A percentile compares a stretch with the other conserved stretches of the same genome.
Evolutionary conservation across 2,797 vertebrate genomes (phyloP).

Genomic region (Gorsachius magnificus): DNA sequence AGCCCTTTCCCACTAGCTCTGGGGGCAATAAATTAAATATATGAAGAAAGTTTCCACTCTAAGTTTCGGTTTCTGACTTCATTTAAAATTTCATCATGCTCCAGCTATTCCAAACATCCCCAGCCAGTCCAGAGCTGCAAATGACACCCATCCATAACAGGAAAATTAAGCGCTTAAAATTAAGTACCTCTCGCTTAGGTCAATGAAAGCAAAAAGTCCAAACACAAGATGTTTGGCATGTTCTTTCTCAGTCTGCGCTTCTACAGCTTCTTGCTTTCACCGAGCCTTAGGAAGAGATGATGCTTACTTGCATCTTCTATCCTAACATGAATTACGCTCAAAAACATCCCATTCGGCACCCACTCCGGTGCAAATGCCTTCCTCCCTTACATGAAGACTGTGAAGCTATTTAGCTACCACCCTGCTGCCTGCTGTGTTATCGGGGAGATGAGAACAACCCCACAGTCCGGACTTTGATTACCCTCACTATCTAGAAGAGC

Average conservation of each 20-base stretch:
- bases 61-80: slow-evolving; percentile 36
- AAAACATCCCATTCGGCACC: not conserved
- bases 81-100: slow-evolving; percentile 36
- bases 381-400: not conserved
- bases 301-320: not conserved
- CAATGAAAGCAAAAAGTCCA: not conserved
- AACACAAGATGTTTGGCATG: not conserved
- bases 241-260: not conserved
- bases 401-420: not conserved
- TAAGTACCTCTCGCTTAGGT: not conserved
- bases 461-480: not conserved
- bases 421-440: not conserved
- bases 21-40: slow-evolving; percentile 19
- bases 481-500: not conserved
- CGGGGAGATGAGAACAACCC: not conserved
- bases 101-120: slow-evolving; percentile 36
- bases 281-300: not conserved
- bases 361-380: not conserved
- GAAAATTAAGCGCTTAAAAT: slow-evolving; percentile 41
- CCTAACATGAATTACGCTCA: not conserved
- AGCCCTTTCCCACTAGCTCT: slow-evolving; percentile 24
- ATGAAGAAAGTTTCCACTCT: slow-evolving; percentile 52
- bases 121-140: not conserved
- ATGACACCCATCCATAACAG: not conserved
- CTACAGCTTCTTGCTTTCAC: not conserved